Percentiles rank a stretch among this genome's conserved stretches.
These are phyloP conservation scores for Mola mola DNA, from an alignment of 2,113 vertebrate species.

Conservation along the genomic window DNA sequence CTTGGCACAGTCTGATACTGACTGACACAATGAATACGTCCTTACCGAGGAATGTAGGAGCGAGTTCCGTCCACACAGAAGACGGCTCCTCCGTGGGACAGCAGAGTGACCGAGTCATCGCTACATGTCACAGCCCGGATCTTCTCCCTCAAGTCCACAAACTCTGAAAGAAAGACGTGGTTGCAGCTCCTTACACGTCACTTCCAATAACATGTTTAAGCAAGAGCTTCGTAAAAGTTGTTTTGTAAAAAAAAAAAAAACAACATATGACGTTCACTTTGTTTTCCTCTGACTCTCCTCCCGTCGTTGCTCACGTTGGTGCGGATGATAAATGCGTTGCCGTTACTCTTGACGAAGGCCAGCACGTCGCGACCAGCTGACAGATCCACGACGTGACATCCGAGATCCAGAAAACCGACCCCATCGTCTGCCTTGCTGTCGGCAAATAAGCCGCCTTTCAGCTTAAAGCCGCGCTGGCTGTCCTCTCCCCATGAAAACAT, in stretches of 20 bases:
- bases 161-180: constrained; percentile 24
- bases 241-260: background rate
- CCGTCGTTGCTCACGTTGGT: constrained; percentile 9
- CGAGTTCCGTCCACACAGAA: constrained; percentile 27
- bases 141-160: constrained; percentile 33
- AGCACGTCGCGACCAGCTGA: constrained; percentile 18
- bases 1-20: background rate
- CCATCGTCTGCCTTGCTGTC: background rate
- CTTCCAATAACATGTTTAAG: background rate
- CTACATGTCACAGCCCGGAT: constrained; percentile 46
- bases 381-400: constrained; percentile 13
- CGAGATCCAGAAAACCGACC: background rate
- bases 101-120: constrained; percentile 30
- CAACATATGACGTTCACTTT: constrained; percentile 37
- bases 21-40: background rate
- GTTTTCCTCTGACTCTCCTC: constrained; percentile 38
- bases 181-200: background rate
- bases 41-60: constrained; percentile 30
- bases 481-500: constrained; percentile 67
- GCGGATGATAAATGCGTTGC: constrained; percentile 37
- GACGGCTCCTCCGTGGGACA: constrained; percentile 39
- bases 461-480: constrained; percentile 23
- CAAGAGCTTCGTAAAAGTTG: no score
- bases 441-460: background rate
- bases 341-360: constrained; percentile 29